These are phyloP conservation scores for Microhierax caerulescens DNA, from an alignment of 2,797 vertebrate species.

Conservation along the genomic window DNA sequence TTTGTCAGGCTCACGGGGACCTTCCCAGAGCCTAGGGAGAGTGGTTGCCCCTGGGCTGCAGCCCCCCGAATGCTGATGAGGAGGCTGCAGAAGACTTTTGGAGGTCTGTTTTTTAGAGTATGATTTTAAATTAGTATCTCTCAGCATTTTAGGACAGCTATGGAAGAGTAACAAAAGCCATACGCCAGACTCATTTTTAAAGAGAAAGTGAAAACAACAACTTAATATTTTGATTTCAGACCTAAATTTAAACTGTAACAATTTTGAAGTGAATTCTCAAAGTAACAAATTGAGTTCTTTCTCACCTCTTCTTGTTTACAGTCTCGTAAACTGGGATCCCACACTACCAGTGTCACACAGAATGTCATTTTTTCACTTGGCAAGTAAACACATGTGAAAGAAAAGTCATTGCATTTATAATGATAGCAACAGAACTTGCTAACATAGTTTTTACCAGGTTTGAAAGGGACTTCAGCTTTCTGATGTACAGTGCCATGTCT, in stretches of 20 bases:
- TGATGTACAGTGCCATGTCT: background rate
- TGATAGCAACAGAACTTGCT: conserved; percentile 38
- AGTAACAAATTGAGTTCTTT: conserved; percentile 7
- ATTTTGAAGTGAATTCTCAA: conserved; percentile 5
- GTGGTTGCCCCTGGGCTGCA: background rate
- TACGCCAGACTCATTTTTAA: background rate
- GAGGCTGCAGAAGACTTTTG: background rate
- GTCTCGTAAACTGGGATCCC: conserved; percentile 51
- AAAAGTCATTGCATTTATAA: conserved; percentile 49
- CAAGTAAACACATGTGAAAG: conserved; percentile 46
- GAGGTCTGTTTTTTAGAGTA: background rate
- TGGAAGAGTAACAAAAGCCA: background rate
- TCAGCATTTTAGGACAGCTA: background rate
- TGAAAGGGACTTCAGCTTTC: conserved; percentile 48
- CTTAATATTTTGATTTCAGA: background rate
- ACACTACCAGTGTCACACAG: conserved; percentile 58
- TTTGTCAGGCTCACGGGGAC: background rate
- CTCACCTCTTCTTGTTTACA: conserved; percentile 52
- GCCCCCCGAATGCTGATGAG: background rate
- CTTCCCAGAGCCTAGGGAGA: background rate
- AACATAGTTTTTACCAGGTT: conserved; percentile 30
- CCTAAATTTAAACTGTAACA: background rate
- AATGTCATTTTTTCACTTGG: conserved; percentile 57
- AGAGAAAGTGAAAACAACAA: background rate
- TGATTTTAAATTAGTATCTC: background rate